Percentiles rank a stretch among this genome's conserved stretches.
phyloP scores from a whole-genome alignment of 2,888 invertebrate genomes.

The Hypselothyrea guttata region DNA sequence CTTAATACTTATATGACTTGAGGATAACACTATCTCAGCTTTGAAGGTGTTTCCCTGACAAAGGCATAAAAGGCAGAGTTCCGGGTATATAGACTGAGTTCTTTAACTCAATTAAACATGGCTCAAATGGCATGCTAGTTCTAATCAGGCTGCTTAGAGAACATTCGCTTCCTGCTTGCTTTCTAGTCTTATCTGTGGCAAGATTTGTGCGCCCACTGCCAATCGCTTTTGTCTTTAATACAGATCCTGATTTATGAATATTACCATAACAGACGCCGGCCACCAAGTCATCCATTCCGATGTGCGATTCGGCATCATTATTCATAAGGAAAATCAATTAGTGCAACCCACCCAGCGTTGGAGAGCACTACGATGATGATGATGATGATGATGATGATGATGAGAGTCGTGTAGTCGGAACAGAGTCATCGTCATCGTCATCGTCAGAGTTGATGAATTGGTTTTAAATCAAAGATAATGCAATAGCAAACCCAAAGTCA shows the following conservation, averaged over 20 bases:
- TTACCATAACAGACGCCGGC: conserved; percentile 59
- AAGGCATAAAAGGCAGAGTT: neutral
- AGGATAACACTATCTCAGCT: conserved; percentile 28
- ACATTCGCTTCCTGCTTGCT: conserved; percentile 15
- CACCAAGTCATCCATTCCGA: conserved; percentile 53
- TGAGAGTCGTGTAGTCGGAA: conserved; percentile 33
- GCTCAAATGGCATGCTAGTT: conserved; percentile 1
- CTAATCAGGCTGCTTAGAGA: conserved; percentile 26
- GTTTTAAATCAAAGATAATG: conserved; percentile 77
- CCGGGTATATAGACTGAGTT: neutral
- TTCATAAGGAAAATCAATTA: conserved; percentile 74
- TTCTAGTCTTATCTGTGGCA: conserved; percentile 1
- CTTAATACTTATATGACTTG: conserved; percentile 26
- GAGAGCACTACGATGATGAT: conserved; percentile 10
- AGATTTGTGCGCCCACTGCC: conserved; percentile 53
- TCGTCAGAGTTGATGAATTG: conserved; percentile 72
- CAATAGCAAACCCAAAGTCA: conserved; percentile 58
- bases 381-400: conserved; percentile 1
- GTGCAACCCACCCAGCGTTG: conserved; percentile 70
- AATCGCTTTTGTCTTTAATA: conserved; percentile 57
- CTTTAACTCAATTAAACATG: too few species aligned
- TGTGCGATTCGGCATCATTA: conserved; percentile 69
- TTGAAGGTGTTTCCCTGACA: conserved; percentile 7
- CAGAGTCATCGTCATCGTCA: conserved; percentile 70
- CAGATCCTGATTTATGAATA: conserved; percentile 69